Evolutionary conservation across 2,797 vertebrate genomes (phyloP).

Genomic region (Molossus molossus): DNA sequence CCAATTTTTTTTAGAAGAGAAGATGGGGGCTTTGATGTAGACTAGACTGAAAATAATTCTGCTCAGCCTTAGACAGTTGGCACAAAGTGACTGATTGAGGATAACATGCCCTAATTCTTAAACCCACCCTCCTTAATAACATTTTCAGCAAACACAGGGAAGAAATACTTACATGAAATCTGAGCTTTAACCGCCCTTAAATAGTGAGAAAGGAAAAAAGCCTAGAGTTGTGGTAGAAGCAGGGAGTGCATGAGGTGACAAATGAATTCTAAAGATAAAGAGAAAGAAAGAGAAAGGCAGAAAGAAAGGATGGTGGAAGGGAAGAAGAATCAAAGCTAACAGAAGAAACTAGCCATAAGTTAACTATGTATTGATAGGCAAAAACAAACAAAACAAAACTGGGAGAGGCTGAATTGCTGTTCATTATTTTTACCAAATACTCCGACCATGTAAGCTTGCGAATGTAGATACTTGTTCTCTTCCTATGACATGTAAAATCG

Average conservation of each 20-base stretch:
- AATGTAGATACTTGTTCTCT: neutral
- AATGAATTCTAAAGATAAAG: neutral
- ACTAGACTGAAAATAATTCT: neutral
- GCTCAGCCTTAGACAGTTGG: neutral
- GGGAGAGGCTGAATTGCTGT: neutral
- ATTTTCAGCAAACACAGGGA: neutral
- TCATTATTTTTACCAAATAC: neutral
- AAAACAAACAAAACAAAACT: neutral
- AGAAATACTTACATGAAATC: conserved; percentile 27
- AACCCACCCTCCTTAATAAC: neutral
- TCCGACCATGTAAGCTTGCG: neutral
- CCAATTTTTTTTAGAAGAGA: neutral
- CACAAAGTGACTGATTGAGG: neutral
- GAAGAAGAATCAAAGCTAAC: neutral
- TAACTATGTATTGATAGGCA: neutral
- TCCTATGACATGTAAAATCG: neutral
- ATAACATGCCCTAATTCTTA: neutral
- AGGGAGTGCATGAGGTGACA: accelerated
- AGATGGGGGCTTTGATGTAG: neutral
- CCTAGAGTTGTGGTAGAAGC: neutral
- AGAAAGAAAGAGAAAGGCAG: neutral
- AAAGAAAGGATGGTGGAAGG: accelerated
- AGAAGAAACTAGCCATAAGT: neutral
- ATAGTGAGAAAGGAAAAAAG: neutral
- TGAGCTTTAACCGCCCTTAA: neutral